Evolutionary conservation across 2,113 vertebrate species (phyloP), one percentile per base, ranked within the genome.

Genomic region (Epinephelus lanceolatus): DNA sequence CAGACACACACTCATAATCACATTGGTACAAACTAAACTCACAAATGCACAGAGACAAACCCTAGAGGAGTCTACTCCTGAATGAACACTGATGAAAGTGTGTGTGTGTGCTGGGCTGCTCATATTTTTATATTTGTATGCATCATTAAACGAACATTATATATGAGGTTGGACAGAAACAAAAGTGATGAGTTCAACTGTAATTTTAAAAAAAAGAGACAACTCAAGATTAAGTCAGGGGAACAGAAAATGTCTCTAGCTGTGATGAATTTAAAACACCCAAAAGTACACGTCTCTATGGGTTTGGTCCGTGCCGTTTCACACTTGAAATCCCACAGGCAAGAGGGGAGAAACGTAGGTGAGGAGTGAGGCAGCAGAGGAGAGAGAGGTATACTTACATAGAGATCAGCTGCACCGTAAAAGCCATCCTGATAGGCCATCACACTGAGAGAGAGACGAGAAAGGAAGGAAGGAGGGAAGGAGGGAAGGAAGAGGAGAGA

Each of bases 381-480:
- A 84, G 87, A 85, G 85, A 83, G 81, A 81, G 66, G 71, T 55
- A 89, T 96, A 96, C 96, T 96, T 94, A 96, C 96, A 91, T 96
- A 96, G 88, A 96, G 94, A 79, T 96, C 95, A 71, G 95, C 95
- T n/a, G 96, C 95, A 92, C 96, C 78, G 90, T 96, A 96, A 95
- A 96, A 96, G 80, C 96, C 96, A 93, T 96, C 96, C 93, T 96
- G 96, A 95, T 96, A 96, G 88, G 94, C 94, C 95, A 96, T 96
- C 94, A 96, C 94, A 78, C 96, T 96, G 91, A 93, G 92, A 94
- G 92, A 78, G 85, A 84, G 89, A 80, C 57, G 40, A 81, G 65
- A 77, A 15, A 72, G 57, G 57, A 42, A 45, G 42, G 42, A 45
- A 45, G 42, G 42, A 45, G 9, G 42, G 15, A 51, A 55, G 53